A percentile compares a stretch with the other conserved stretches of the same genome.
Evolutionary conservation across 2,113 vertebrate species (phyloP).

Genomic region (Ardeotis arabs): DNA sequence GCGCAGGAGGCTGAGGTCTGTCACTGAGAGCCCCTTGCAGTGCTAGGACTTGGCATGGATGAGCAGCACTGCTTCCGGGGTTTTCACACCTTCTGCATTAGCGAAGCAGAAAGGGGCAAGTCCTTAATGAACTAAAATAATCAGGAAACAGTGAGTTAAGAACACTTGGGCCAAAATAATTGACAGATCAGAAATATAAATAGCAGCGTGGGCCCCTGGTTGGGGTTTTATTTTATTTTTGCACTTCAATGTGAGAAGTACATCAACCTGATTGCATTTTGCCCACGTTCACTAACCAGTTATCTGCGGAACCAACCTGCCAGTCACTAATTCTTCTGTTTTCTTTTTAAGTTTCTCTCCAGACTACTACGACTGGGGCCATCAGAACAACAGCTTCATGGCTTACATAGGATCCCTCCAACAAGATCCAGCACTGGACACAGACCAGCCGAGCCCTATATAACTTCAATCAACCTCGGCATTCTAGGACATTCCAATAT

Average conservation of each 20-base stretch:
- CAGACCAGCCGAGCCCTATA: conserved; percentile 78
- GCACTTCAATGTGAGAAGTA: not conserved
- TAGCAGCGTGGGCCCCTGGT: not conserved
- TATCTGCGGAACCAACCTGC: not conserved
- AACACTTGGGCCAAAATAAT: not conserved
- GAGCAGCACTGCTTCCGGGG: not conserved
- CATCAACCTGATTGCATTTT: not conserved
- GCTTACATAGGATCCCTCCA: conserved; percentile 83
- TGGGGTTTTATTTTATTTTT: not conserved
- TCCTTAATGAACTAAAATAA: not conserved
- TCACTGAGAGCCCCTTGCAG: not conserved
- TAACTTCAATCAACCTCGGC: conserved; percentile 1
- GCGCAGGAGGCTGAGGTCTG: fast-evolving
- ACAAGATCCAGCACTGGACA: conserved; percentile 70
- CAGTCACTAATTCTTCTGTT: not conserved
- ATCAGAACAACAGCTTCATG: conserved; percentile 83
- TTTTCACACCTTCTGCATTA: not conserved
- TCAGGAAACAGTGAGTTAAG: not conserved
- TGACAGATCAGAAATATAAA: not conserved
- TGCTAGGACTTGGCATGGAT: not conserved
- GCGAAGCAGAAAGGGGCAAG: not conserved
- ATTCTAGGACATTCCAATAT: not conserved
- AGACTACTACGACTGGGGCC: conserved; percentile 90
- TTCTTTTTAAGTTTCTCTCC: conserved; percentile 81
- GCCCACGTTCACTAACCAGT: not conserved